Evolutionary conservation across 2,888 invertebrate genomes (phyloP), one percentile per base, ranked within the genome.

Genomic region (Drosophila tanythrix): DNA sequence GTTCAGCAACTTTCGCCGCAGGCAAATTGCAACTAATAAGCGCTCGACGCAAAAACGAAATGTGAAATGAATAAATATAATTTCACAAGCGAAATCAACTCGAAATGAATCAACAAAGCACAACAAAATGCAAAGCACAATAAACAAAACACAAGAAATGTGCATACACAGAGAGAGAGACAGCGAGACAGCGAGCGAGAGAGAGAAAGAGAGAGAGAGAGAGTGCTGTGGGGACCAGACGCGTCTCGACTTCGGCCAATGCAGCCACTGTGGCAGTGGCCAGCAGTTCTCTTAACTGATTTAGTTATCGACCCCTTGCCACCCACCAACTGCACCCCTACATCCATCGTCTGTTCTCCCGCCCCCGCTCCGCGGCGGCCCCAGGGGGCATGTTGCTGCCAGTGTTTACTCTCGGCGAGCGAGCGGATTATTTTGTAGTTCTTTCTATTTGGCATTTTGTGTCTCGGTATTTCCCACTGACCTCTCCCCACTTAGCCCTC

Each of bases 21-120:
- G 70, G 78, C 85, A 80, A 89, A 89, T 79, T 79, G 78, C 76
- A 77, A 90, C 89, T 88, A 87, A 88, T 88, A 80, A 84, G 72
- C 74, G 77, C 66, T 67, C 40, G 56, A 79, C 64, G 56, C 68
- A 63, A 52, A 76, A 64, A 13, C n/a, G 15, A 70, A 70, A 18
- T 70, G 40, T 76, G 64, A 89, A 84, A 68, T 82, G 80, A 84
- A 87, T 86, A 78, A 89, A 88, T 88, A 88, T 82, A 73, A 80
- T 85, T 76, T 66, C 59, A 52, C 70, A 65, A 63, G 50, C 57
- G 38, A 76, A 64, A 60, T 46, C 55, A 48, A 51, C 59, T 31
- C 43, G 52, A 72, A 88, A 74, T 70, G 74, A 89, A 88, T 60
- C 70, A 58, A 43, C 72, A 74, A 74, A 78, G 56, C 86, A 88